Base-by-base conservation (phyloP, 2,113 vertebrate genomes). In the Peromyscus polionotus region DNA sequence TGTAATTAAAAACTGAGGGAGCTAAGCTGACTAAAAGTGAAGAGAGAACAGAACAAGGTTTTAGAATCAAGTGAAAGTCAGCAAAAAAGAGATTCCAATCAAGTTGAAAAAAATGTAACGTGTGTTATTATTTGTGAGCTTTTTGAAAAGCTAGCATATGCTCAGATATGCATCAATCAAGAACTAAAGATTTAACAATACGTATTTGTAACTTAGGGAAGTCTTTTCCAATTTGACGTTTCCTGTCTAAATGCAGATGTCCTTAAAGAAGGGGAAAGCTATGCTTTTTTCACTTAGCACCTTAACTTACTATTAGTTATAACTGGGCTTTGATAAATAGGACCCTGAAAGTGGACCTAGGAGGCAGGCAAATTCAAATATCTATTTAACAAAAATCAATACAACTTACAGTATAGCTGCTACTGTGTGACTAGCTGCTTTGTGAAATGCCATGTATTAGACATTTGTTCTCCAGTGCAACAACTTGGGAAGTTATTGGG, bases 361-460 rank as follows among this genome's bases (percentile, higher is more conserved):
- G 85, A 96, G 91, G 16, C 85, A 79, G 63, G 26, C 57, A 90
- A 96, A 81, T 57, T 95, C 85, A 90, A 92, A 31, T 63, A 79
- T 94, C 22, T 67, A 86, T 68, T 94, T 91, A 26, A 72, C 63
- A 85, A 89, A 96, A 91, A 81, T 59, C 26, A 70, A 88, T 94
- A 90, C 33, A 96, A 59, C 39, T 75, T 95, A 61, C 8, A 76
- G 20, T 63, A 81, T 63, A 75, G 33, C 42, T 93, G 14, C 91
- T 86, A 20, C 48, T 31, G 1, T 28, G 0, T 39, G 28, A 24
- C 45, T 73, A 36, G 51, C 51, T 51, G 51, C 51, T 51, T 51
- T 51, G 51, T 51, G 51, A 92, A 17, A 85, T 63, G 72, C 61
- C 67, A 48, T 51, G 13, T 85, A 42, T 3, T 93, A 70, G 39